These are phyloP conservation scores for Podargus strigoides DNA, from an alignment of 2,797 vertebrate genomes.

Conservation along the genomic window DNA sequence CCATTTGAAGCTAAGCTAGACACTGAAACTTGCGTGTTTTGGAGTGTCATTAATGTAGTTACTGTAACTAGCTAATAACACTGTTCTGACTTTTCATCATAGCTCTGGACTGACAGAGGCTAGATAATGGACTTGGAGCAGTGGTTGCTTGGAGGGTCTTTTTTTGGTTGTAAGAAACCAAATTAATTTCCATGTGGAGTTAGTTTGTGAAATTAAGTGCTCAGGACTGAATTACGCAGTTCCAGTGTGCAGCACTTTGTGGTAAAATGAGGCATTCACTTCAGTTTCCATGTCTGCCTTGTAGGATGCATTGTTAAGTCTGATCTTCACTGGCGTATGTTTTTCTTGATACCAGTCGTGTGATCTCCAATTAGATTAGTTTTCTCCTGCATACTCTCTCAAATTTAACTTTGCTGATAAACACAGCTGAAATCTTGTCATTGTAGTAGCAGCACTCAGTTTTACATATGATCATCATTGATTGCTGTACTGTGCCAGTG, in stretches of 20 bases:
- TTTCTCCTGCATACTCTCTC: background rate
- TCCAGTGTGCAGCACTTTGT: background rate
- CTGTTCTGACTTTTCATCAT: background rate
- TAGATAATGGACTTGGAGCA: background rate
- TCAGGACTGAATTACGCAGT: background rate
- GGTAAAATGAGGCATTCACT: background rate
- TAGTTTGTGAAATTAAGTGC: background rate
- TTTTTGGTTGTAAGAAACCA: background rate
- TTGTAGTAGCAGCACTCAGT: background rate
- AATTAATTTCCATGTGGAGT: background rate
- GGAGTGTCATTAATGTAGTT: background rate
- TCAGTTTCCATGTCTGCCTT: background rate
- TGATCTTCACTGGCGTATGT: background rate
- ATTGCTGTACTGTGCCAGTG: background rate
- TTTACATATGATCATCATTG: background rate
- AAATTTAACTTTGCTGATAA: background rate
- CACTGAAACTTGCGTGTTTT: background rate
- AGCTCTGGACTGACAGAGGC: background rate
- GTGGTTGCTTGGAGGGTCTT: background rate
- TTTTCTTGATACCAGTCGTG: background rate
- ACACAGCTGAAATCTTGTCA: background rate
- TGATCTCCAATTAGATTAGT: background rate
- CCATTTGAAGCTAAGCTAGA: background rate
- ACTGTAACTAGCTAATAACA: background rate
- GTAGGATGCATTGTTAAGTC: background rate